Conservation (phyloP, 2,888 invertebrate species). For the Criorhina ranunculi region DNA sequence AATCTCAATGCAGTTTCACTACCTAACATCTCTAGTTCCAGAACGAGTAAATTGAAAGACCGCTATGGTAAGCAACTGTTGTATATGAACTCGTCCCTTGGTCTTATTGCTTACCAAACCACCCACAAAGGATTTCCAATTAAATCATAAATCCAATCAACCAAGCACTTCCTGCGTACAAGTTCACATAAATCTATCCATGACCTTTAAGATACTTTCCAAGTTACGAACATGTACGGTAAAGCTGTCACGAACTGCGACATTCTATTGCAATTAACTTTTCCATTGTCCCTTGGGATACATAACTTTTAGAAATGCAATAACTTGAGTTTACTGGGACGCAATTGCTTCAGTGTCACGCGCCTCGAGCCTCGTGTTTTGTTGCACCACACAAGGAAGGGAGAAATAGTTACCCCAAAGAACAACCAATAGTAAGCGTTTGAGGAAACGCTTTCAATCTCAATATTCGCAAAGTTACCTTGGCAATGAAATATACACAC, state of each 20-base stretch:
- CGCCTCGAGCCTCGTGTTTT: constrained; percentile 15
- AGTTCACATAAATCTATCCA: not conserved
- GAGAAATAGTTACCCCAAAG: not conserved
- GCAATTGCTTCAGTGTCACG: constrained; percentile 22
- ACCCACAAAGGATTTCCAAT: not conserved
- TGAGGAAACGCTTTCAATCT: not conserved
- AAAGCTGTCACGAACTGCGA: not conserved
- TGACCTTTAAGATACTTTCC: not conserved
- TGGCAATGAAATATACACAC: constrained; percentile 39
- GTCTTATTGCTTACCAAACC: not conserved
- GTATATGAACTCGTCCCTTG: too few species aligned
- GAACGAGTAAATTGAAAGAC: too few species aligned
- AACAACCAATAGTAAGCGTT: too few species aligned
- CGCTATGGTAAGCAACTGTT: too few species aligned
- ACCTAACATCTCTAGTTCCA: too few species aligned
- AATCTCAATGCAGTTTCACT: too few species aligned
- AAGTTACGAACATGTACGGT: not conserved
- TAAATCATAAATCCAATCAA: not conserved
- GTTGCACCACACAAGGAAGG: not conserved
- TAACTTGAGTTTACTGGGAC: not conserved
- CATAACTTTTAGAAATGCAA: constrained; percentile 4
- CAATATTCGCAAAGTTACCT: constrained; percentile 14
- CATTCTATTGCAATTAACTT: constrained; percentile 14
- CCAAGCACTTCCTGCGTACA: not conserved
- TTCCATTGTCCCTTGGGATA: not conserved